Evolutionary conservation across 2,888 invertebrate species (phyloP).

Genomic region (Lepetodrilus schrolli): DNA sequence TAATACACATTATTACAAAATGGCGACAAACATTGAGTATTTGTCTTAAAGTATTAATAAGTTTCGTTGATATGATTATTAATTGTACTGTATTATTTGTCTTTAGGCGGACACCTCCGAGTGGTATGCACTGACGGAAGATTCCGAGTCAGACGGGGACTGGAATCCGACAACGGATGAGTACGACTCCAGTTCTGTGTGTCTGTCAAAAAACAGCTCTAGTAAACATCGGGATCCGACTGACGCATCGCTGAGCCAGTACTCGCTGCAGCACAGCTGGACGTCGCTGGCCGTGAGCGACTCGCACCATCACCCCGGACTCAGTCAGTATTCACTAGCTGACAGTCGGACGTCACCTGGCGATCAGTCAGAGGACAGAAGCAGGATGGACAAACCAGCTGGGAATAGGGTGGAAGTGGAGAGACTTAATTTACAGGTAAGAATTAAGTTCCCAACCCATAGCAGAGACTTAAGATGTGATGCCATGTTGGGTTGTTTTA

Average conservation of each 20-base stretch:
- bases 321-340: conserved; percentile 1
- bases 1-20: too few relatives aligned
- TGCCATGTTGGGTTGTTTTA: too few relatives aligned
- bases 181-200: neutral
- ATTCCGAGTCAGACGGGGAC: conserved; percentile 37
- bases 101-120: conserved; percentile 31
- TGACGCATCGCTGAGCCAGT: conserved; percentile 2
- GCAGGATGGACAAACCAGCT: neutral
- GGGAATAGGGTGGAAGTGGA: neutral
- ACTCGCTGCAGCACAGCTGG: conserved; percentile 2
- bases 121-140: conserved; percentile 38
- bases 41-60: too few relatives aligned
- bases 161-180: neutral
- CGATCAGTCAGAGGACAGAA: neutral
- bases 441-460: too few relatives aligned
- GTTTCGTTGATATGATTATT: too few relatives aligned
- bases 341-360: neutral
- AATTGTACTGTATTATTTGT: neutral
- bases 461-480: too few relatives aligned
- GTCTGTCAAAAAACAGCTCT: neutral
- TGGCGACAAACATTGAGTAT: too few relatives aligned
- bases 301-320: neutral
- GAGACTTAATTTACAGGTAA: neutral
- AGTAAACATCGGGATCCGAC: neutral
- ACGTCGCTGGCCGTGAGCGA: too few relatives aligned